Percentiles rank a stretch among this genome's conserved stretches.
Conservation (phyloP, 2,888 invertebrate genomes). For the Drosophila prostipennis region DNA sequence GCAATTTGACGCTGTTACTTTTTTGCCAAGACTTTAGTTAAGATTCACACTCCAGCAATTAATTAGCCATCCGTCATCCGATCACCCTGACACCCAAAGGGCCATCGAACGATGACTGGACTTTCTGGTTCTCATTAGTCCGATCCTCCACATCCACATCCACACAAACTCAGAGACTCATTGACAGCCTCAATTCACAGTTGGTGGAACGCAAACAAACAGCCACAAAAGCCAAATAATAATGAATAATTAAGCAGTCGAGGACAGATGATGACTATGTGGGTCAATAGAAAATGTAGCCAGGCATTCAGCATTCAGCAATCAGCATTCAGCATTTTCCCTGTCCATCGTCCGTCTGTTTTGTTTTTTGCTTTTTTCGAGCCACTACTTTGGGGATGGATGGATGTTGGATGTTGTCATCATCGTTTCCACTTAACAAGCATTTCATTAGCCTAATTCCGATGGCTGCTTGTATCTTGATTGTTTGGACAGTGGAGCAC, state of each 20-base stretch:
- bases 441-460: constrained; percentile 74
- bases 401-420: constrained; percentile 25
- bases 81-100: constrained; percentile 63
- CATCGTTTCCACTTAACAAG: constrained; percentile 65
- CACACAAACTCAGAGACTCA: constrained; percentile 14
- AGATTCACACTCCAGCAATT: constrained; percentile 3
- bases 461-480: constrained; percentile 38
- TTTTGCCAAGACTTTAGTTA: too few relatives aligned
- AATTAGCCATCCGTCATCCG: constrained; percentile 3
- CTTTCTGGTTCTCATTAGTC: constrained; percentile 18
- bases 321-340: neutral
- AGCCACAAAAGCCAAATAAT: constrained; percentile 39
- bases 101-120: constrained; percentile 34
- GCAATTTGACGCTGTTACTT: too few relatives aligned
- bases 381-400: constrained; percentile 6
- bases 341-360: constrained; percentile 2
- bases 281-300: constrained; percentile 46
- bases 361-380: neutral
- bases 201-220: constrained; percentile 19
- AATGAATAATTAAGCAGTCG: constrained; percentile 48
- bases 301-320: neutral
- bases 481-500: constrained; percentile 40
- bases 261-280: constrained; percentile 11
- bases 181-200: constrained; percentile 9
- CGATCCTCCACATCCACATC: constrained; percentile 8